Percentiles rank a stretch among this genome's conserved stretches.
Conservation (phyloP, 2,113 vertebrate genomes). For the Bos taurus region ARS-UCD2.0 NC_037329.1:19710001-19710500, state of each 20-base stretch:
- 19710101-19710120: not conserved
- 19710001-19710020: not conserved
- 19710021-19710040: not conserved
- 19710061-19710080: not conserved
- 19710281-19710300: not conserved
- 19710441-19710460: not conserved
- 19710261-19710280: not conserved
- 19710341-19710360: not conserved
- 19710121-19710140: not conserved
- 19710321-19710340: not conserved
- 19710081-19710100: not conserved
- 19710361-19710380: not conserved
- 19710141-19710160: not conserved
- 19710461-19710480: not conserved
- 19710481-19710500: not conserved
- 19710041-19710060: not conserved
- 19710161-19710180: not conserved
- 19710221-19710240: not conserved
- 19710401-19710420: not conserved
- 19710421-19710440: not conserved
- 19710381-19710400: not conserved
- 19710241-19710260: not conserved
- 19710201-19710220: not conserved
- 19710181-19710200: not conserved
- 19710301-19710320: not conserved